These are phyloP conservation scores for Lamellibrachia luymesi DNA, from an alignment of 1,140 invertebrate species.

Conservation along the genomic window DNA sequence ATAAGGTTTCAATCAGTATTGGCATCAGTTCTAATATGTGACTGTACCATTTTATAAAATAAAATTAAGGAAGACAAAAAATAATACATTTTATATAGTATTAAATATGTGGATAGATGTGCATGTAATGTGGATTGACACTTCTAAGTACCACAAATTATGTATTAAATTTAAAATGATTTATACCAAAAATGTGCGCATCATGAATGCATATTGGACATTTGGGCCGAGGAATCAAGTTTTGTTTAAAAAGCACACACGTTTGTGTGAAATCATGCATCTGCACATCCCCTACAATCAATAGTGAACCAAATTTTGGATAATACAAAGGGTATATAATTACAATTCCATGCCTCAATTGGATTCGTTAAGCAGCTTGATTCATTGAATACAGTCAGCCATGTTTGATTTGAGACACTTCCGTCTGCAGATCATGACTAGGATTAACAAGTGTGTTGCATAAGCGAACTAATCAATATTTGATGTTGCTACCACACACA, in stretches of 20 bases:
- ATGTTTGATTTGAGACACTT: not conserved
- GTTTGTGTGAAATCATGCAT: not conserved
- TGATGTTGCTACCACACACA: not conserved
- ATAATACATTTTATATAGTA: no score
- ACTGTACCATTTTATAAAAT: no score
- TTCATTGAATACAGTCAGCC: not conserved
- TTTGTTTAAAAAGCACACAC: not conserved
- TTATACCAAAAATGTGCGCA: no score
- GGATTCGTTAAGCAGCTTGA: not conserved
- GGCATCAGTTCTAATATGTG: no score
- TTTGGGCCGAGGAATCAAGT: no score
- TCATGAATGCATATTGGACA: no score
- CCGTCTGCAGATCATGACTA: not conserved
- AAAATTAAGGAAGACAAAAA: no score
- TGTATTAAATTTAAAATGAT: no score
- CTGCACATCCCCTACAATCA: not conserved
- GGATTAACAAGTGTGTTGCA: not conserved
- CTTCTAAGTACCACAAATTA: no score
- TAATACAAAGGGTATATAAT: not conserved
- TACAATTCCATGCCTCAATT: not conserved
- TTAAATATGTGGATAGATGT: no score
- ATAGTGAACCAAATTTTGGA: not conserved
- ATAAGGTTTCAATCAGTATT: no score
- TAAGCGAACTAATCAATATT: constrained; percentile 2
- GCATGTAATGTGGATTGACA: no score